phyloP scores from a whole-genome alignment of 2,888 invertebrate species.

The Parthenolecanium corni region DNA sequence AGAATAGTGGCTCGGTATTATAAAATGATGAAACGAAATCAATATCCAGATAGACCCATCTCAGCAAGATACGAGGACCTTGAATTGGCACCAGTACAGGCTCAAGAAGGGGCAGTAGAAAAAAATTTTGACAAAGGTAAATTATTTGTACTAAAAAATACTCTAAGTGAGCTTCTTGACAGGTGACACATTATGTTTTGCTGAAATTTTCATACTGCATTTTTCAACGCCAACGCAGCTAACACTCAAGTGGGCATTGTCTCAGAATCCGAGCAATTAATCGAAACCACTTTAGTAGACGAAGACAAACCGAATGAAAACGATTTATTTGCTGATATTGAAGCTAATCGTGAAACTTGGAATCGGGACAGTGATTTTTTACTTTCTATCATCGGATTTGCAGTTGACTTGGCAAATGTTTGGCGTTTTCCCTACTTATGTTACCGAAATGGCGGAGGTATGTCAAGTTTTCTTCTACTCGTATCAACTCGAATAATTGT shows the following conservation, averaged over 20 bases:
- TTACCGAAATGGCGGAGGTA: constrained; percentile 66
- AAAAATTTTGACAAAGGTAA: constrained; percentile 17
- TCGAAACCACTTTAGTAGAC: constrained; percentile 14
- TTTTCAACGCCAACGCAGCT: background rate
- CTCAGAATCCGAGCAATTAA: constrained; percentile 12
- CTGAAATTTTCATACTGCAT: background rate
- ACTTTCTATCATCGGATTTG: constrained; percentile 72
- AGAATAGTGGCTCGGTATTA: constrained; percentile 15
- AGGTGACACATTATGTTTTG: background rate
- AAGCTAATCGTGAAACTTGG: constrained; percentile 68
- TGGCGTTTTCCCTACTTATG: constrained; percentile 72
- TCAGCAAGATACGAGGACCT: constrained; percentile 13
- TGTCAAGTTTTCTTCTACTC: constrained; percentile 31
- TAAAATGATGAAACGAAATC: constrained; percentile 18
- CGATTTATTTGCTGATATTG: constrained; percentile 8
- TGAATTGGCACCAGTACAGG: constrained; percentile 2
- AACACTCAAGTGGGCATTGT: constrained; percentile 18
- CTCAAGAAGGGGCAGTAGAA: constrained; percentile 3
- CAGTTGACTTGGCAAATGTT: constrained; percentile 75
- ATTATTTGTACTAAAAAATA: background rate
- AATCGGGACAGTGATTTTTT: constrained; percentile 68
- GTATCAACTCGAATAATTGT: too few relatives aligned
- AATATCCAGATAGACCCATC: constrained; percentile 10
- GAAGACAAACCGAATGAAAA: constrained; percentile 10
- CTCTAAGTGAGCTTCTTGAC: too few relatives aligned